Base-by-base conservation (phyloP, 2,888 invertebrate genomes). In the Coenonympha glycerion region DNA sequence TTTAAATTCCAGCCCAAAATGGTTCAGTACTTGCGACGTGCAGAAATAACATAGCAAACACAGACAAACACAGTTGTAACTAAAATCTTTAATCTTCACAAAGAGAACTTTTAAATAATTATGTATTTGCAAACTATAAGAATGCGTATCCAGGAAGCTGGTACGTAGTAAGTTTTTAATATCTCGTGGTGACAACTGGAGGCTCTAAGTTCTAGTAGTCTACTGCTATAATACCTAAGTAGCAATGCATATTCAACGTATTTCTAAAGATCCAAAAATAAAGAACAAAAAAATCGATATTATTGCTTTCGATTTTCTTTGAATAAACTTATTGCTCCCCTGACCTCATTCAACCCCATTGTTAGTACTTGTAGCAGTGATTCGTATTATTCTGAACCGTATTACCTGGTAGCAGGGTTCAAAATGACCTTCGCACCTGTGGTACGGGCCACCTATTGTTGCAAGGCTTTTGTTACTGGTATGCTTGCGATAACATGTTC, bases 321-420 rank as follows among this genome's bases (percentile, higher is more conserved):
- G 58, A 53, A 55, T 57, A 56, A 61, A 57, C 61, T 64, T 61
- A 64, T 62, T 61, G 60, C 57, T 54, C 56, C 49, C 53, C 63
- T 72, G 78, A 76, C 77, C 77, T 68, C 63, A 55, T 77, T 77
- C 61, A 47, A 57, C 45, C 56, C 57, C 47, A 59, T 67, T 64
- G 69, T 64, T 28, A 34, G 49, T n/a, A n/a, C n/a, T n/a, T n/a
- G n/a, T 37, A 24, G 26, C 36, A 39, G 39, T 44, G 18, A 11
- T 41, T 47, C 15, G 49, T 28, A 30, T 30, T 21, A 44, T 16
- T 34, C n/a, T 37, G 33, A 34, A 36, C 49, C 28, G 26, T 55
- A 53, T n/a, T 18, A 11, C 30, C 11, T 31, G 3, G 39, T 11
- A 22, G 30, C 52, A 53, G 41, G 45, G 53, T 46, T 53, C 31